These are phyloP conservation scores for Drosophila tristis DNA, from an alignment of 1,140 invertebrate species.

Conservation along the genomic window DNA sequence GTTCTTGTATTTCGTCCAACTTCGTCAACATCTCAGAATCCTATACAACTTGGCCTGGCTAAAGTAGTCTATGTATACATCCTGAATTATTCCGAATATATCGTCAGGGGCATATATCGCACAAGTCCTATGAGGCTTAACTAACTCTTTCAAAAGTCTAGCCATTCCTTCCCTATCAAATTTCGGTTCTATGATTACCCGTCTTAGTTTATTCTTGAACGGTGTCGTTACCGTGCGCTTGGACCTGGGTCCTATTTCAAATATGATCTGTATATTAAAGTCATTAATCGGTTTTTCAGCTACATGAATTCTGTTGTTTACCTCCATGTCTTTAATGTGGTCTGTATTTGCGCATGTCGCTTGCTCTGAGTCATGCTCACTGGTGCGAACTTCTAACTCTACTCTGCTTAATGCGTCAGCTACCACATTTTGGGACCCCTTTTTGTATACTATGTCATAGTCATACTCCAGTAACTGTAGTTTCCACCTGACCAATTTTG, in stretches of 20 bases:
- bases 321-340: not conserved
- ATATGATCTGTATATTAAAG: constrained; percentile 24
- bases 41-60: constrained; percentile 8
- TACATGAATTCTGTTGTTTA: not conserved
- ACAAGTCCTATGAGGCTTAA: constrained; percentile 15
- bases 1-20: not conserved
- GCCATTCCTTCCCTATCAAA: constrained; percentile 11
- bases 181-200: not conserved
- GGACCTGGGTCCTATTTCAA: not conserved
- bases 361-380: not conserved
- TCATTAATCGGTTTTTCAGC: constrained; percentile 22
- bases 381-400: constrained; percentile 3
- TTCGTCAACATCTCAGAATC: not conserved
- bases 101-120: constrained; percentile 12
- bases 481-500: constrained; percentile 10
- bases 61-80: constrained; percentile 13
- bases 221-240: not conserved
- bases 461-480: not conserved
- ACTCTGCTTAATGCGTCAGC: constrained; percentile 18
- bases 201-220: constrained; percentile 11
- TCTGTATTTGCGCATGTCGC: not conserved
- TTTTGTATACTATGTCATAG: constrained; percentile 4
- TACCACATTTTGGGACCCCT: constrained; percentile 13
- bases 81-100: constrained; percentile 18
- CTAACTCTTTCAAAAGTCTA: constrained; percentile 6